phyloP scores from a whole-genome alignment of 2,888 invertebrate species.

The Onthophagus sagittarius region DNA sequence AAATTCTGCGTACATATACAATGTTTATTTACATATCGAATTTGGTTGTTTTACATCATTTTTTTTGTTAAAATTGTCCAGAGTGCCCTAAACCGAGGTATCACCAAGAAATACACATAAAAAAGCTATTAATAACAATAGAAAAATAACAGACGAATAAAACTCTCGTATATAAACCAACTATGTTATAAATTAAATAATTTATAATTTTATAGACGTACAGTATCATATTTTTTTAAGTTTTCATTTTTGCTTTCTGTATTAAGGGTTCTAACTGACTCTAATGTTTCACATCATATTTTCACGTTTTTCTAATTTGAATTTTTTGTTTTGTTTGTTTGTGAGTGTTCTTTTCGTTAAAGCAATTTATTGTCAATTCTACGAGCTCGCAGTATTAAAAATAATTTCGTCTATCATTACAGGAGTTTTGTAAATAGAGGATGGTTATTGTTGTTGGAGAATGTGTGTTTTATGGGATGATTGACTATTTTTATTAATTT shows the following conservation, averaged over 20 bases:
- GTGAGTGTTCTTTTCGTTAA: slow-evolving; percentile 31
- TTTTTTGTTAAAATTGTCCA: neutral
- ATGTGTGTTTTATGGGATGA: neutral
- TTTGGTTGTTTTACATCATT: neutral
- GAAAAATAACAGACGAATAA: neutral
- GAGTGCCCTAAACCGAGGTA: neutral
- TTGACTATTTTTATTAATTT: neutral
- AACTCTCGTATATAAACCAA: neutral
- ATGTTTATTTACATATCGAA: slow-evolving; percentile 27
- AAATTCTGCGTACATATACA: slow-evolving; percentile 31
- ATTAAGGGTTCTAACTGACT: neutral
- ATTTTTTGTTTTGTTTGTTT: neutral
- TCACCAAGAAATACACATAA: neutral
- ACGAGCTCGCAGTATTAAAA: slow-evolving; percentile 42
- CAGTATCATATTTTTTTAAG: neutral
- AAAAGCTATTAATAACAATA: neutral
- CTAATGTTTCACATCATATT: neutral
- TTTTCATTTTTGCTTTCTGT: neutral
- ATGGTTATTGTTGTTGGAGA: neutral
- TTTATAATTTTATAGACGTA: neutral
- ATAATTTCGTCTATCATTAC: slow-evolving; percentile 20
- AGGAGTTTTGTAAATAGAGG: neutral
- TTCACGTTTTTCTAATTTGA: neutral
- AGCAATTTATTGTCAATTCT: slow-evolving; percentile 49
- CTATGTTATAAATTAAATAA: neutral